A percentile compares a stretch with the other conserved stretches of the same genome.
phyloP scores from a whole-genome alignment of 2,113 vertebrate species.

The Redunca redunca region DNA sequence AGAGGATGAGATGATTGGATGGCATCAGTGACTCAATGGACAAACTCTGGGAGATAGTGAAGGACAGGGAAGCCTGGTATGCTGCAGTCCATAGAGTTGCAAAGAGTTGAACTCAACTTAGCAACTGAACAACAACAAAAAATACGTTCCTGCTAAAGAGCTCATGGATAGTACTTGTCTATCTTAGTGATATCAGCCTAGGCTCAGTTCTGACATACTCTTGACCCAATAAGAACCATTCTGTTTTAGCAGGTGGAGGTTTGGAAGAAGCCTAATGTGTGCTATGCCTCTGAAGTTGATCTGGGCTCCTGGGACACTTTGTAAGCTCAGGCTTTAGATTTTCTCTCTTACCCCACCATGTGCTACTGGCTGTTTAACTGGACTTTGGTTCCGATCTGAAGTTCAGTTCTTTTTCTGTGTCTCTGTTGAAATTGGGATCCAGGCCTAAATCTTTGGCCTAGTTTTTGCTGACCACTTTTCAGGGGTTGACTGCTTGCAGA shows the following conservation, averaged over 20 bases:
- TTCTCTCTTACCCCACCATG: neutral
- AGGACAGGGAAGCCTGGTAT: neutral
- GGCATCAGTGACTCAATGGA: neutral
- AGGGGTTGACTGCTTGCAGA: neutral
- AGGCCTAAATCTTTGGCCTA: neutral
- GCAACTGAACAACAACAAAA: neutral
- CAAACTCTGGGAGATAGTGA: neutral
- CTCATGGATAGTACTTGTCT: neutral
- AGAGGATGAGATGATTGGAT: neutral
- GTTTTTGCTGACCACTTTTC: neutral
- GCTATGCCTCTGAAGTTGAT: neutral
- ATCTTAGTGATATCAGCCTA: neutral
- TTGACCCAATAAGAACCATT: neutral
- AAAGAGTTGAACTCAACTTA: neutral
- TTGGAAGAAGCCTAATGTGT: neutral
- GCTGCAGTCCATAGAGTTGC: neutral
- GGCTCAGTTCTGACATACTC: neutral
- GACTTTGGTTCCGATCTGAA: neutral
- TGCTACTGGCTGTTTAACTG: neutral
- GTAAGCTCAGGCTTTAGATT: neutral
- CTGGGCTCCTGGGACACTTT: neutral
- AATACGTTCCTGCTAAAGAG: neutral
- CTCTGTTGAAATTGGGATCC: neutral
- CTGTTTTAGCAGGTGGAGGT: neutral
- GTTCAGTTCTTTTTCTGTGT: neutral